Evolutionary conservation across 2,797 vertebrate species (phyloP), one percentile per base, ranked within the genome.

Genomic region (Morelia viridis): DNA sequence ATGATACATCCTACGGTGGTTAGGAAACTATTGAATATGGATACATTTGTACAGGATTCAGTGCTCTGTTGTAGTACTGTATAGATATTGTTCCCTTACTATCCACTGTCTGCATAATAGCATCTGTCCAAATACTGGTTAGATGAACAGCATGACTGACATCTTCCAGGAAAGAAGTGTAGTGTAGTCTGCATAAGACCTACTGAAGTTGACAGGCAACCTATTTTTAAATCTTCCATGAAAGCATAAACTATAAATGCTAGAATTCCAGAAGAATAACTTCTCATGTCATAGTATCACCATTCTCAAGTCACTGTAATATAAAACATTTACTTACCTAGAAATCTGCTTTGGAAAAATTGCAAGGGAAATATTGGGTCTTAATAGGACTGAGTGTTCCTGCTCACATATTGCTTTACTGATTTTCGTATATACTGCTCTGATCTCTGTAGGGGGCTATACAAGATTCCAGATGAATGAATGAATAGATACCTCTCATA

Each of bases 401-500:
- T 68, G 62, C 22, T 88, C 68, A 80, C 15, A 50, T 57, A 80
- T 90, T 90, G 31, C 35, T 80, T 90, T 80, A 50, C 62, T 53
- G 62, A 50, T 56, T 53, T 50, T 61, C 13, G 4, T 83, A 60
- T 84, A 90, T 60, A 84, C 28, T 26, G 28, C 24, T 46, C 89
- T 90, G 58, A 61, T 31, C 76, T 62, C 58, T 11, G 19, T 53
- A 62, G 15, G 17, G 76, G 41, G 24, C 46, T 50, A 60, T 11
- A 11, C 13, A 46, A 19, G 71, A 84, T 46, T 46, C 46, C 17
- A 60, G 61, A 84, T 84, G 76, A 84, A 83, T 62, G 61, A 50
- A 50, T 50, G 71, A 90, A 24, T 84, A 87, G 93, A 85, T 88
- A 91, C 6, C 71, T 94, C 85, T 93, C 41, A 91, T 94, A 94